phyloP scores from a whole-genome alignment of 2,797 vertebrate species.

The Rhadinocentrus ornatus region DNA sequence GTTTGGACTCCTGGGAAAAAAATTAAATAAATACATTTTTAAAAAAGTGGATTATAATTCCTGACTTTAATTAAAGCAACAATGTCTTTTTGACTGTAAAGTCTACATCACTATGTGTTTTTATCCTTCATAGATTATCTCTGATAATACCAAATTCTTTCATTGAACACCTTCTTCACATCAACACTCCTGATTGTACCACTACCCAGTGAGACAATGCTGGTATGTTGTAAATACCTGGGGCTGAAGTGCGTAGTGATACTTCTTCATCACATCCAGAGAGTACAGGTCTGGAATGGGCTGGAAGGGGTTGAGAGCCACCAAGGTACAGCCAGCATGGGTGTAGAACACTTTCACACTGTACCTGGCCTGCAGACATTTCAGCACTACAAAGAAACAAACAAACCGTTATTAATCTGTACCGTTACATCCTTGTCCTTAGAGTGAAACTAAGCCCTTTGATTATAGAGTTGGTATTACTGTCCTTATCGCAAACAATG shows the following conservation, averaged over 20 bases:
- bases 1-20: slow-evolving; percentile 84
- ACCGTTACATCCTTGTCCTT: neutral
- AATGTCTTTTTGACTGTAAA: slow-evolving; percentile 5
- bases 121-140: neutral
- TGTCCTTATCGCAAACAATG: neutral
- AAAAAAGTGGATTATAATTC: neutral
- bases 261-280: slow-evolving; percentile 90
- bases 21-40: too few species aligned
- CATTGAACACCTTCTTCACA: neutral
- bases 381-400: slow-evolving; percentile 87
- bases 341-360: slow-evolving; percentile 89
- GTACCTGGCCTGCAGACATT: slow-evolving; percentile 95
- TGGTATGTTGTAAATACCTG: slow-evolving; percentile 82
- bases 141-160: neutral
- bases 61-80: neutral
- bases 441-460: slow-evolving; percentile 5
- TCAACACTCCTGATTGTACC: neutral
- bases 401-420: neutral
- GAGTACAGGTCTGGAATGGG: slow-evolving; percentile 89
- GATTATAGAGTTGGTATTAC: neutral
- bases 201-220: neutral
- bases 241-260: slow-evolving; percentile 87
- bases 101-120: slow-evolving; percentile 6
- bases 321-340: slow-evolving; percentile 94
- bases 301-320: slow-evolving; percentile 96